Conservation (phyloP, 2,797 vertebrate genomes). For the Cyclura pinguis region DNA sequence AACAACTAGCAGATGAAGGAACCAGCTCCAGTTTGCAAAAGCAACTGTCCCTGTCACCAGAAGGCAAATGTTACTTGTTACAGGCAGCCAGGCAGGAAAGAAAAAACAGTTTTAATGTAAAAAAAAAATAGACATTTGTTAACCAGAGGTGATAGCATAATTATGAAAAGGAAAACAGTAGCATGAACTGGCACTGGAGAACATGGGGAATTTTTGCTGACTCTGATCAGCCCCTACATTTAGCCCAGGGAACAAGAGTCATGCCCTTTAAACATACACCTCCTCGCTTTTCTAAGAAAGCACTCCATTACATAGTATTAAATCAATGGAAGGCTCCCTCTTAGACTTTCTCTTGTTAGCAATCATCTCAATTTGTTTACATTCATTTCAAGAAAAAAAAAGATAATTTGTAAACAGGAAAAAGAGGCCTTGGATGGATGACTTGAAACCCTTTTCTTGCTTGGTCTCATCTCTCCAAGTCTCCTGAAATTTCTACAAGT, state of each 20-base stretch:
- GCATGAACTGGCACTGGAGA: not conserved
- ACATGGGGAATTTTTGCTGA: not conserved
- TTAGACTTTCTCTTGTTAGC: not conserved
- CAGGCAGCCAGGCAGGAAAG: not conserved
- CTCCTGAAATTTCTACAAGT: not conserved
- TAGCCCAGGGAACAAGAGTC: not conserved
- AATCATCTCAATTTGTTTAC: not conserved
- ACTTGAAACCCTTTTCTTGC: not conserved
- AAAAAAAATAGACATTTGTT: not conserved
- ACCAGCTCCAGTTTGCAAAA: not conserved
- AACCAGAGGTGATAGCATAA: not conserved
- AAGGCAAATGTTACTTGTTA: not conserved
- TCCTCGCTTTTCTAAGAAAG: not conserved
- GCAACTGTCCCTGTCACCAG: not conserved
- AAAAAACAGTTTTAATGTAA: not conserved
- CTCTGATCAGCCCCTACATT: not conserved
- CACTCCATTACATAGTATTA: not conserved
- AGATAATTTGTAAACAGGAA: not conserved
- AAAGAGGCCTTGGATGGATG: not conserved
- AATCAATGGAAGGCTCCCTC: too few species aligned
- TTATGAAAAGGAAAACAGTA: too few species aligned
- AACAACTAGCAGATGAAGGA: not conserved
- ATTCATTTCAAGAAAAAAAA: not conserved
- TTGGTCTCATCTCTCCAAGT: not conserved
- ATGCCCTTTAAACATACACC: not conserved